Base-by-base conservation (phyloP, 2,888 invertebrate species). In the Drosophila affinis region DNA sequence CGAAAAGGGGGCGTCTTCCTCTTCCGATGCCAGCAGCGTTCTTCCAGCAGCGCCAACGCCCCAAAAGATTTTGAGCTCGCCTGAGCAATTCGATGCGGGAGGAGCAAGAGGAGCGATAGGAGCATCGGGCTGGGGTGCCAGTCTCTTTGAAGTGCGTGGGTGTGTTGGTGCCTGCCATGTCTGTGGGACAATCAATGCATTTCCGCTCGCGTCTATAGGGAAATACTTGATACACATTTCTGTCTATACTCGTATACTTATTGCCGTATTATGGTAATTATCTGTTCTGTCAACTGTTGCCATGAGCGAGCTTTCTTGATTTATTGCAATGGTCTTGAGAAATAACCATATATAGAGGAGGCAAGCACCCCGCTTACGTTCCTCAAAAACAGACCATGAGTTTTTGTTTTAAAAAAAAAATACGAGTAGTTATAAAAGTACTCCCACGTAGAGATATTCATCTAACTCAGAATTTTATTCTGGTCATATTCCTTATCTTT, bases 171-270 rank as follows among this genome's bases (percentile, higher is more conserved):
- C 39, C n/a, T 49, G 55, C 45, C 54, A 12, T 21, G 60, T 76
- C 72, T 65, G 57, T 48, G 69, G 72, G 71, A 72, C 78, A 83
- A 79, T 88, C 87, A 81, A 81, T 85, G 83, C 89, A 87, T 78
- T 85, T 85, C 85, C 85, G 85, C 67, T 79, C 34, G 70, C n/a
- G 14, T 58, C 49, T 69, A 57, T 57, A 45, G 67, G 67, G 34
- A 46, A 70, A 67, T 51, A 51, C 59, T 63, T 56, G n/a, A 4
- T 29, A 39, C 39, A 57, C 12, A 46, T 21, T 62, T 27, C 12
- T 10, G 29, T 18, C 34, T 59, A 29, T 53, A 54, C n/a, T 54
- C 56, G 45, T 48, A 62, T 47, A 62, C 14, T 57, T 54, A 64
- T 44, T 64, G 78, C 72, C 78, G 68, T 78, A 68, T 69, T 78